Percentiles rank a stretch among this genome's conserved stretches.
Evolutionary conservation across 2,888 invertebrate genomes (phyloP).

Genomic region (Agonopterix arenella): DNA sequence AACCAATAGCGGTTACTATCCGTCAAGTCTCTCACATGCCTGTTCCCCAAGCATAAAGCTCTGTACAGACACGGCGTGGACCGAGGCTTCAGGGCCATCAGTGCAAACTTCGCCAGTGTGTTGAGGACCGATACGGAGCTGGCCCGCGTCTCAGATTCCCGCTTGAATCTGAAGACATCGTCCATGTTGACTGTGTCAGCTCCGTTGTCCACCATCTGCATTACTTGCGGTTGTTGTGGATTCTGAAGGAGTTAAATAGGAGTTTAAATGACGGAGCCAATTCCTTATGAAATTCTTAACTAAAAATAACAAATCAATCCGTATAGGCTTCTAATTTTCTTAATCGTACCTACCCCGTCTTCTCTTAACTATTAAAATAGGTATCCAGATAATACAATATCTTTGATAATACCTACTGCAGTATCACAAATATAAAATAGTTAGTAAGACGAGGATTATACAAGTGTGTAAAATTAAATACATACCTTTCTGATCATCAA

Average conservation of each 20-base stretch:
- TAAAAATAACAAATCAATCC: too few species aligned
- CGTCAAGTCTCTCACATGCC: slow-evolving; percentile 70
- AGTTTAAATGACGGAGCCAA: too few species aligned
- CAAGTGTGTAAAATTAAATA: too few species aligned
- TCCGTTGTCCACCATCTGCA: slow-evolving; percentile 62
- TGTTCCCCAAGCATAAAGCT: slow-evolving; percentile 82
- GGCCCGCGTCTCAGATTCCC: slow-evolving; percentile 23
- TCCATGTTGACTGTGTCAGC: slow-evolving; percentile 58
- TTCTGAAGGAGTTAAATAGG: slow-evolving; percentile 24
- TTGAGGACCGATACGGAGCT: slow-evolving; percentile 63
- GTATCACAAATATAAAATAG: too few species aligned
- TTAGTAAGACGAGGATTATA: too few species aligned
- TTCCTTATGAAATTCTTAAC: too few species aligned
- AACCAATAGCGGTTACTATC: slow-evolving; percentile 81
- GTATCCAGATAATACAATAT: too few species aligned
- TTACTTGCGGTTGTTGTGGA: slow-evolving; percentile 54
- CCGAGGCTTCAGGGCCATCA: slow-evolving; percentile 70
- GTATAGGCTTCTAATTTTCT: too few species aligned
- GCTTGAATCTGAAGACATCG: slow-evolving; percentile 58
- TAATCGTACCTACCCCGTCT: too few species aligned
- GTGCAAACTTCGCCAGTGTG: slow-evolving; percentile 70
- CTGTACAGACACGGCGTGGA: slow-evolving; percentile 79
- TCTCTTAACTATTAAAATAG: too few species aligned
- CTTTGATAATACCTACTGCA: too few species aligned
- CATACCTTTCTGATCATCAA: too few species aligned